phyloP scores from a whole-genome alignment of 2,888 invertebrate genomes.

The Diplazon laetatorius region DNA sequence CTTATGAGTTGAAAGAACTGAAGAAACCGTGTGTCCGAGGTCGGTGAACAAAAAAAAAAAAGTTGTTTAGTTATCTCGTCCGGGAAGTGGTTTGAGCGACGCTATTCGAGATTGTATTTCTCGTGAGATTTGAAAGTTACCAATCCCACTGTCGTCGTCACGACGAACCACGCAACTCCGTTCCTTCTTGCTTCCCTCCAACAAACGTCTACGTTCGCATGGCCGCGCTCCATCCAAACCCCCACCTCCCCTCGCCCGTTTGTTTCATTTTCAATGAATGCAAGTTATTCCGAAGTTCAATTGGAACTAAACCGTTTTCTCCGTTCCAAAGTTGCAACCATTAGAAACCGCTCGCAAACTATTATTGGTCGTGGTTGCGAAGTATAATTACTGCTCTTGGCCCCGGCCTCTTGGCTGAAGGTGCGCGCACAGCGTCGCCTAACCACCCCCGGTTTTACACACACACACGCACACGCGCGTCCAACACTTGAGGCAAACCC shows the following conservation, averaged over 20 bases:
- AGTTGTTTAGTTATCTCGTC: constrained; percentile 22
- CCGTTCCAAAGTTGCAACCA: constrained; percentile 73
- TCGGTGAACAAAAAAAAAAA: too few relatives aligned
- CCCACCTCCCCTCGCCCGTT: constrained; percentile 39
- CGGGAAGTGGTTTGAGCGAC: constrained; percentile 25
- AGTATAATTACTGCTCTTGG: constrained; percentile 77
- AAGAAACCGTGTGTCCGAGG: too few relatives aligned
- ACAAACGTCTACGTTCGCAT: constrained; percentile 15
- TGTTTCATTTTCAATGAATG: constrained; percentile 72
- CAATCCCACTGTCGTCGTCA: constrained; percentile 31
- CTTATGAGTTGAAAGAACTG: background rate
- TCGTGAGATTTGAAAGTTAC: constrained; percentile 46
- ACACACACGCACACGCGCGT: constrained; percentile 41
- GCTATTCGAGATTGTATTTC: constrained; percentile 30
- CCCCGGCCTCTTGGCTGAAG: constrained; percentile 45
- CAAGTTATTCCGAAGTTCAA: constrained; percentile 75
- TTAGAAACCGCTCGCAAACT: constrained; percentile 77
- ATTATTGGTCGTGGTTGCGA: constrained; percentile 76
- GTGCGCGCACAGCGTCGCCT: constrained; percentile 43
- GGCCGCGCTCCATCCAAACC: constrained; percentile 20
- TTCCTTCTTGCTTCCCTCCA: constrained; percentile 24
- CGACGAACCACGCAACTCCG: constrained; percentile 3
- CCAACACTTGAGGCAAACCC: constrained; percentile 13
- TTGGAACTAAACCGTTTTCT: constrained; percentile 76
- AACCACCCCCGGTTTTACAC: constrained; percentile 44